Percentiles rank a stretch among this genome's conserved stretches.
Evolutionary conservation across 1,140 invertebrate species (phyloP).

Genomic region (Eumeta japonica): DNA sequence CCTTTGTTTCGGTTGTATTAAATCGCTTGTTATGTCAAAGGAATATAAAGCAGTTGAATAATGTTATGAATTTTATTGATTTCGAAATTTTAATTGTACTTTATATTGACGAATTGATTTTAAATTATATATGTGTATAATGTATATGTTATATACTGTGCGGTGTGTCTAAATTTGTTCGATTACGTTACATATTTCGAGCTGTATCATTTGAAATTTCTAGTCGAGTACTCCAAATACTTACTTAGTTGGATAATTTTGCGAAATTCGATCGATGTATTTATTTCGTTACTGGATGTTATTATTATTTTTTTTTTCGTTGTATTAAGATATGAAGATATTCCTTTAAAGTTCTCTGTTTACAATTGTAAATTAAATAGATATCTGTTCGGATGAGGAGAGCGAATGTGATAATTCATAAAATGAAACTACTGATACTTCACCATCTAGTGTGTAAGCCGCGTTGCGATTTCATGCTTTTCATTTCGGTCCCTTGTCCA

Average conservation of each 20-base stretch:
- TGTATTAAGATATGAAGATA: too few relatives aligned
- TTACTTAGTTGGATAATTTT: too few relatives aligned
- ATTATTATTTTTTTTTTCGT: too few relatives aligned
- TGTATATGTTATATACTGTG: too few relatives aligned
- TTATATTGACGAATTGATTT: too few relatives aligned
- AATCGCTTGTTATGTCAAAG: constrained; percentile 44
- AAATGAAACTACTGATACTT: constrained; percentile 19
- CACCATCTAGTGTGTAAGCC: constrained; percentile 40
- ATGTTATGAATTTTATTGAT: constrained; percentile 30
- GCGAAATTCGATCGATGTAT: too few relatives aligned
- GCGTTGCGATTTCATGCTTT: constrained; percentile 12
- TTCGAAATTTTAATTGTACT: too few relatives aligned
- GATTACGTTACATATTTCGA: too few relatives aligned
- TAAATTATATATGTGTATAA: too few relatives aligned
- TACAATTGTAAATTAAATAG: too few relatives aligned
- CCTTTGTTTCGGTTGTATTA: constrained; percentile 48
- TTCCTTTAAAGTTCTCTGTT: constrained; percentile 32
- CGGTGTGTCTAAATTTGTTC: too few relatives aligned
- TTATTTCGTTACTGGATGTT: too few relatives aligned
- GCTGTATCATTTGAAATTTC: constrained; percentile 32
- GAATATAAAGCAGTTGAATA: constrained; percentile 37
- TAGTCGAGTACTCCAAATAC: constrained; percentile 48
- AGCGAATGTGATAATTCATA: constrained; percentile 31
- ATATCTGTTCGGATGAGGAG: constrained; percentile 29
- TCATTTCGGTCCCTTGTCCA: background rate